Percentiles rank a stretch among this genome's conserved stretches.
phyloP scores from a whole-genome alignment of 2,797 vertebrate genomes.

The Ctenosaura bakeri region DNA sequence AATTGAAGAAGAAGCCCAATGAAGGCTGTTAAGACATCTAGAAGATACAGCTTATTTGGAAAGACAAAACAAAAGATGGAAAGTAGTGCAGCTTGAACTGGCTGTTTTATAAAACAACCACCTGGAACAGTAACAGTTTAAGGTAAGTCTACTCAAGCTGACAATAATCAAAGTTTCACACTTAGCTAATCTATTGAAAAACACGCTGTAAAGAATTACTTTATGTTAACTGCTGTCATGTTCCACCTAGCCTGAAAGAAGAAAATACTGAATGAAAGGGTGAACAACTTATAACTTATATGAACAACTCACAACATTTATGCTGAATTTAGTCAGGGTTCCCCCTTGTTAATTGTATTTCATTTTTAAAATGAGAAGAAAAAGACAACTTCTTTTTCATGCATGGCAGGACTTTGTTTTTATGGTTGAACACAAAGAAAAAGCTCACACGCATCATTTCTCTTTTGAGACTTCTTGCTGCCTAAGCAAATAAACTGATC shows the following conservation, averaged over 20 bases:
- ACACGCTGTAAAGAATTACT: background rate
- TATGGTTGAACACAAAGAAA: background rate
- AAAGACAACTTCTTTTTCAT: background rate
- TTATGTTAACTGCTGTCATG: background rate
- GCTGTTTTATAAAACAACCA: background rate
- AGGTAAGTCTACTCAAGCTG: background rate
- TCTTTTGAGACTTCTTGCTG: conserved; percentile 13
- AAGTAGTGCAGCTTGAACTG: background rate
- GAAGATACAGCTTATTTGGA: background rate
- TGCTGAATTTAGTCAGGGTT: conserved; percentile 21
- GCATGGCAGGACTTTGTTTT: background rate
- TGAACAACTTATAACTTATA: conserved; percentile 9
- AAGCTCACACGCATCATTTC: background rate
- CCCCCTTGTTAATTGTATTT: conserved; percentile 27
- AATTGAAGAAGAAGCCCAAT: background rate
- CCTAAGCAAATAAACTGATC: conserved; percentile 39
- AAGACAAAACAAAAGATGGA: fast-evolving
- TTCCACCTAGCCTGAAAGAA: conserved; percentile 11
- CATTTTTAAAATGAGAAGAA: conserved; percentile 39
- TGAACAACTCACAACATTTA: no score
- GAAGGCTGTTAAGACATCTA: background rate
- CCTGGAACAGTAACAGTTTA: background rate
- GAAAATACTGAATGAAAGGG: conserved; percentile 61
- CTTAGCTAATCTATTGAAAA: background rate
- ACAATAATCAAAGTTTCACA: background rate